A percentile compares a stretch with the other conserved stretches of the same genome.
Conservation (phyloP, 2,888 invertebrate species). For the Eumacrocentrus americanus region DNA sequence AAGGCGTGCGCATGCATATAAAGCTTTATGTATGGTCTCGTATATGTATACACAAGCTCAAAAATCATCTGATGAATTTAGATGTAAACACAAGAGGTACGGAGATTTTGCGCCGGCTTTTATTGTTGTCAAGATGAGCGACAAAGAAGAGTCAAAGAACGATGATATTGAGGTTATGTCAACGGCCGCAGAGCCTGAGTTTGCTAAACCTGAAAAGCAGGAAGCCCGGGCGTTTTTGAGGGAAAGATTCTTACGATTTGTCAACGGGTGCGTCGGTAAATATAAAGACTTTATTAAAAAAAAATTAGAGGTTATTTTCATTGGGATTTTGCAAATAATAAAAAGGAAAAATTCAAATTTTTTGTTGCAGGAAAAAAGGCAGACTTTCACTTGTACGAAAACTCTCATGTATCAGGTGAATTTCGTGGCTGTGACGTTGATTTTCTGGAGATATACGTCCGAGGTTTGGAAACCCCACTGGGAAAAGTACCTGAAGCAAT, state of each 20-base stretch:
- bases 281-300: too few relatives aligned
- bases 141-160: conserved; percentile 36
- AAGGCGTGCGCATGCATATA: too few relatives aligned
- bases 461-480: conserved; percentile 59
- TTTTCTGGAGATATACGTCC: conserved; percentile 57
- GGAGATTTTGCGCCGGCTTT: too few relatives aligned
- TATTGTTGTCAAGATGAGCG: background rate
- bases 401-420: conserved; percentile 56
- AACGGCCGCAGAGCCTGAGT: conserved; percentile 37
- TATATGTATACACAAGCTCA: too few relatives aligned
- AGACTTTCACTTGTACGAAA: conserved; percentile 58
- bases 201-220: conserved; percentile 55
- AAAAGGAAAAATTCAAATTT: too few relatives aligned
- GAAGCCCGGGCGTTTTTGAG: conserved; percentile 59
- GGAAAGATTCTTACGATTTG: conserved; percentile 60
- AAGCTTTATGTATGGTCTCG: too few relatives aligned
- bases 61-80: too few relatives aligned
- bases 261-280: conserved; percentile 60
- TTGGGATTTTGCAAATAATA: too few relatives aligned
- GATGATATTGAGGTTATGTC: conserved; percentile 23
- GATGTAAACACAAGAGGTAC: too few relatives aligned
- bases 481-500: conserved; percentile 60
- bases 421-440: conserved; percentile 61
- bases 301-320: too few relatives aligned
- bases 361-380: conserved; percentile 53